These are phyloP conservation scores for Gouania willdenowi DNA, from an alignment of 2,797 vertebrate genomes.

Conservation along the genomic window DNA sequence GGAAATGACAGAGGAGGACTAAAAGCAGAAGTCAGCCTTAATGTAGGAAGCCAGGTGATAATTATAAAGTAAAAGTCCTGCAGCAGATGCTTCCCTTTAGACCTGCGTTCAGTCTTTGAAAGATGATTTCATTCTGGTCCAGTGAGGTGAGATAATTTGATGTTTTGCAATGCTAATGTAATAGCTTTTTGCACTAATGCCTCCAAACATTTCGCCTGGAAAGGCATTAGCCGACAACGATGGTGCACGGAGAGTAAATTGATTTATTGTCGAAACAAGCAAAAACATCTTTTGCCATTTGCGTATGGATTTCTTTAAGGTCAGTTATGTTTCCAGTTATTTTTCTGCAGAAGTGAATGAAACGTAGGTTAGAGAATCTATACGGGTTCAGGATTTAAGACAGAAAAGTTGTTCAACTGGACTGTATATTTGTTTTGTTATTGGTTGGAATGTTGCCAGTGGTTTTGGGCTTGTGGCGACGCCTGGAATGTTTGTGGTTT, in stretches of 20 bases:
- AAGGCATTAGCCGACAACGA: constrained; percentile 1
- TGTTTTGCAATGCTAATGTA: constrained; percentile 27
- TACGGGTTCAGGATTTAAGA: no score
- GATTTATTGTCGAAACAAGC: constrained; percentile 6
- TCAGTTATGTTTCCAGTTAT: neutral
- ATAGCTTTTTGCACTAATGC: constrained; percentile 7
- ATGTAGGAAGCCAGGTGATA: constrained; percentile 10
- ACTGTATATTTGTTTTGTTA: no score
- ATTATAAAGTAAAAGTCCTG: constrained; percentile 27
- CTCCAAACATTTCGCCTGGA: constrained; percentile 7
- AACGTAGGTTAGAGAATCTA: no score
- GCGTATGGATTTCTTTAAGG: neutral
- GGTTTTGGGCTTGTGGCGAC: no score
- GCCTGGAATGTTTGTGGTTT: no score
- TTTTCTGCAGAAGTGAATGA: no score
- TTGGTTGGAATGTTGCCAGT: no score
- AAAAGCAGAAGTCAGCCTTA: constrained; percentile 9
- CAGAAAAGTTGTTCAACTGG: no score
- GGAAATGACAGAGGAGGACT: neutral
- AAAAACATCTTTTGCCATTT: neutral
- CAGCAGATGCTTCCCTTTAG: constrained; percentile 8
- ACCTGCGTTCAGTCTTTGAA: constrained; percentile 1
- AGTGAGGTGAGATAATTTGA: constrained; percentile 23
- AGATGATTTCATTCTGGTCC: constrained; percentile 13
- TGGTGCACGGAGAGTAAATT: constrained; percentile 13